Evolutionary conservation across 2,888 invertebrate species (phyloP).

Genomic region (Lepidochitona cinerea): DNA sequence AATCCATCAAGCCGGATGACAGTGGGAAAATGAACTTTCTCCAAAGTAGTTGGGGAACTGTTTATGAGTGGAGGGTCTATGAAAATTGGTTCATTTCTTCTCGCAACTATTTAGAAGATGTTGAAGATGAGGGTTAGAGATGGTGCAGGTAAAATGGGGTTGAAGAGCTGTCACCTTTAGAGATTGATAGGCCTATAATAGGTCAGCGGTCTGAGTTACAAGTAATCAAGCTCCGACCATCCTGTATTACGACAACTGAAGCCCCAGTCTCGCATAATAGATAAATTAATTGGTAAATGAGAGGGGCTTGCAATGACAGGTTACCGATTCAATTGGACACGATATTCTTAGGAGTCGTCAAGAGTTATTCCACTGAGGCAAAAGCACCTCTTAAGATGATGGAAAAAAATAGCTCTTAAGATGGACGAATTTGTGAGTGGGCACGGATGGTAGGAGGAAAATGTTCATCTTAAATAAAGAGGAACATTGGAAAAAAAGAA

Average conservation of each 20-base stretch:
- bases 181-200: neutral
- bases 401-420: too few relatives aligned
- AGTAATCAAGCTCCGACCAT: neutral
- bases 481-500: neutral
- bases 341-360: too few relatives aligned
- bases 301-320: constrained; percentile 1
- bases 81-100: neutral
- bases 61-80: neutral
- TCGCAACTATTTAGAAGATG: neutral
- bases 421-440: neutral
- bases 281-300: constrained; percentile 11
- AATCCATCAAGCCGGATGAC: neutral
- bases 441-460: neutral
- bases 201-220: neutral
- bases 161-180: neutral
- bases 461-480: too few relatives aligned
- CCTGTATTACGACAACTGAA: neutral
- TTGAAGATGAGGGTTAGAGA: neutral
- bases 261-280: neutral
- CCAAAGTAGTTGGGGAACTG: too few relatives aligned
- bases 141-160: neutral
- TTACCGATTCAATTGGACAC: neutral
- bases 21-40: neutral
- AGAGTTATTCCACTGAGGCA: too few relatives aligned
- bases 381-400: neutral